phyloP scores from a whole-genome alignment of 2,113 vertebrate genomes.

The Myotis davidii region DNA sequence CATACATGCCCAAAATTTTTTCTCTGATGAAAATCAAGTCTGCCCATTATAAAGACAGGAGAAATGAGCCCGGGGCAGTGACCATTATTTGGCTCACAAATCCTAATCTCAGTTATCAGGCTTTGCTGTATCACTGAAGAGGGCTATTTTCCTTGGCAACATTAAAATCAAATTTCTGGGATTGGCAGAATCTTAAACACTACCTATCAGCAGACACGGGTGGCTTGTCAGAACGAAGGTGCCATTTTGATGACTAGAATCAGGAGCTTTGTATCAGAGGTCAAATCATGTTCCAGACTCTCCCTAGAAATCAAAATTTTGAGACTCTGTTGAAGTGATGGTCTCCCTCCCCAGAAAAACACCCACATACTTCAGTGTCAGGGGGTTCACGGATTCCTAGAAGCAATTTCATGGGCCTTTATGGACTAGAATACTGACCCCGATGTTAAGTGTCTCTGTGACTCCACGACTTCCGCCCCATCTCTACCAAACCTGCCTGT shows the following conservation, averaged over 20 bases:
- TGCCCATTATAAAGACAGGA: not conserved
- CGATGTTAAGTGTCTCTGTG: not conserved
- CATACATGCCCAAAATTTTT: not conserved
- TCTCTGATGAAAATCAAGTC: not conserved
- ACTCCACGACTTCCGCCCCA: not conserved
- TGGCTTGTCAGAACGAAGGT: not conserved
- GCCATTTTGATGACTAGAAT: not conserved
- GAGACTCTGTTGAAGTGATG: not conserved
- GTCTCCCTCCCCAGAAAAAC: not conserved
- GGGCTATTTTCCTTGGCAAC: not conserved
- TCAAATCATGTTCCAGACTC: constrained; percentile 14
- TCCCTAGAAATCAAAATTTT: not conserved
- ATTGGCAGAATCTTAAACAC: not conserved
- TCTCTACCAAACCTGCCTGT: not conserved
- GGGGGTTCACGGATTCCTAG: not conserved
- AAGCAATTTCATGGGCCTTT: not conserved
- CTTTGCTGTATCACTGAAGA: not conserved
- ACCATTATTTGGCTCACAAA: not conserved
- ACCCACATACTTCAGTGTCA: not conserved
- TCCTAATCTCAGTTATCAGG: not conserved
- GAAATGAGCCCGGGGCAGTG: not conserved
- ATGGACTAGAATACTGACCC: not conserved
- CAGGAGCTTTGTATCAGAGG: not conserved
- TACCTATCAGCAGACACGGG: not conserved
- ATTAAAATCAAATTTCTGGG: constrained; percentile 39